Conservation (phyloP, 2,113 vertebrate genomes). For the Danio rerio region DNA sequence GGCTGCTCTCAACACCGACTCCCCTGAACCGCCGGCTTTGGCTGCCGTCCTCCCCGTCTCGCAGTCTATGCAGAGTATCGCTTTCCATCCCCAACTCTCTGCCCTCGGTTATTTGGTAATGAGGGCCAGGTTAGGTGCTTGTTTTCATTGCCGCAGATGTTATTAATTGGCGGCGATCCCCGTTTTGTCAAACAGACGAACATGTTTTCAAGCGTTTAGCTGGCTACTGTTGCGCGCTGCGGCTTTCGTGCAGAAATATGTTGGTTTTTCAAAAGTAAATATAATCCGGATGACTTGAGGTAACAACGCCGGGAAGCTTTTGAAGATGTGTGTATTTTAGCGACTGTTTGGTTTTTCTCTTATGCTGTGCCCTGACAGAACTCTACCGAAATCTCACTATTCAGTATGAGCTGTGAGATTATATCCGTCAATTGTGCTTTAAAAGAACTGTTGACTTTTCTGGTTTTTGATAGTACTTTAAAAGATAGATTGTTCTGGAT, state of each 20-base stretch:
- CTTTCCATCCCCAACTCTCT: conserved; percentile 67
- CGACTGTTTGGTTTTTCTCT: background rate
- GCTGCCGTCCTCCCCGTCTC: conserved; percentile 64
- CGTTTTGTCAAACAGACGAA: conserved; percentile 62
- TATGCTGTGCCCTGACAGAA: background rate
- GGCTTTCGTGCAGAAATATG: conserved; percentile 50
- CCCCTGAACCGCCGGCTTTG: conserved; percentile 64
- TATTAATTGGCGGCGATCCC: conserved; percentile 74
- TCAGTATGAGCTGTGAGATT: conserved; percentile 7
- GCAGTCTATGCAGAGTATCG: conserved; percentile 66
- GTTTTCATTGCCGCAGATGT: conserved; percentile 78
- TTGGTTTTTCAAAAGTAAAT: conserved; percentile 70
- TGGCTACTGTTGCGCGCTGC: conserved; percentile 65
- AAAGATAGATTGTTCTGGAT: background rate
- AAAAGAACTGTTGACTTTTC: background rate
- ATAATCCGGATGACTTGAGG: conserved; percentile 57
- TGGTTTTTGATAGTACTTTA: background rate
- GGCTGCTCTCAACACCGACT: conserved; percentile 61
- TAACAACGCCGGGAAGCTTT: conserved; percentile 49
- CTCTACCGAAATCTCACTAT: background rate
- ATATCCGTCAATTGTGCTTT: background rate
- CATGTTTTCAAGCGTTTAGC: conserved; percentile 63
- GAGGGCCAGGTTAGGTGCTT: conserved; percentile 75
- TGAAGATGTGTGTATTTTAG: conserved; percentile 20
- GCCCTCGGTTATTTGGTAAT: conserved; percentile 78